A percentile compares a stretch with the other conserved stretches of the same genome.
These are phyloP conservation scores for Mechanitis mazaeus DNA, from an alignment of 2,888 invertebrate genomes.

Conservation along the genomic window DNA sequence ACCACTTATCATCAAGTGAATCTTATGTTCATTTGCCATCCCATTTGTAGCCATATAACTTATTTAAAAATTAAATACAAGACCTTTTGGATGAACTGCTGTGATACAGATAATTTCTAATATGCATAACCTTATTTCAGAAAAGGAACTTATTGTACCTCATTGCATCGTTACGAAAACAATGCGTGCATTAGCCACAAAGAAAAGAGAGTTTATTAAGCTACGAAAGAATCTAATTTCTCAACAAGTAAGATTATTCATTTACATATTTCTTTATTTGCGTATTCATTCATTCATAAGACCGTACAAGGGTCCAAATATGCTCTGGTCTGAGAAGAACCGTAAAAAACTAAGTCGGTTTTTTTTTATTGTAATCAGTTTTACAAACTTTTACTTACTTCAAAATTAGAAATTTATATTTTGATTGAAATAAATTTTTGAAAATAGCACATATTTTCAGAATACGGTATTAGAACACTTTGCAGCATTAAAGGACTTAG, in stretches of 20 bases:
- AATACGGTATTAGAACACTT: conserved; percentile 53
- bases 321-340: too few relatives aligned
- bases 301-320: too few relatives aligned
- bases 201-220: conserved; percentile 60
- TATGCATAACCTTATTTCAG: conserved; percentile 30
- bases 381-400: neutral
- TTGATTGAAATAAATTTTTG: too few relatives aligned
- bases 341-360: too few relatives aligned
- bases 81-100: too few relatives aligned
- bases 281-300: too few relatives aligned
- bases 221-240: conserved; percentile 47
- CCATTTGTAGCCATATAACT: too few relatives aligned
- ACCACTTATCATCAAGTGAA: too few relatives aligned
- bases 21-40: too few relatives aligned
- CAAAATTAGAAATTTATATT: too few relatives aligned
- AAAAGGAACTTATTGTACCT: conserved; percentile 46
- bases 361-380: neutral
- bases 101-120: too few relatives aligned
- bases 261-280: neutral
- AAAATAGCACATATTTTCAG: conserved; percentile 33
- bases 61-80: neutral
- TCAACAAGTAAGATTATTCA: conserved; percentile 47
- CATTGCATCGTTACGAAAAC: conserved; percentile 49
- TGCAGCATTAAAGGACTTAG: conserved; percentile 55
- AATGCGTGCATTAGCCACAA: conserved; percentile 47